Percentiles rank a stretch among this genome's conserved stretches.
These are phyloP conservation scores for Cheilosia urbana DNA, from an alignment of 2,888 invertebrate species.

Conservation along the genomic window DNA sequence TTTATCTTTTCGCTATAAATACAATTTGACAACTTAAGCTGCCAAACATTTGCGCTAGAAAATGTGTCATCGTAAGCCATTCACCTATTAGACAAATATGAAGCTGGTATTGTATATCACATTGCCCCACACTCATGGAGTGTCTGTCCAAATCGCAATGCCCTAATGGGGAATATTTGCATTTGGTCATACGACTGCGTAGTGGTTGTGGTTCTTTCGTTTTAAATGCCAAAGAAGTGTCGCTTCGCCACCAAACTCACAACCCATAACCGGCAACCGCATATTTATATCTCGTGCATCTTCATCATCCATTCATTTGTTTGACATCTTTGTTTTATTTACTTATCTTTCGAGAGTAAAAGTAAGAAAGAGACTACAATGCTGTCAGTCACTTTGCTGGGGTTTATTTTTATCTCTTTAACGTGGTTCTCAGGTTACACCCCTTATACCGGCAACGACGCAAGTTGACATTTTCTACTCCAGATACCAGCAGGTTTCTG, in stretches of 20 bases:
- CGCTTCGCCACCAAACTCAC: neutral
- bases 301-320: constrained; percentile 40
- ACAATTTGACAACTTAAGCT: neutral
- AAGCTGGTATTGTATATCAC: constrained; percentile 32
- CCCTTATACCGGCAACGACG: neutral
- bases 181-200: constrained; percentile 8
- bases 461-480: constrained; percentile 39
- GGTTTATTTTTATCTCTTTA: constrained; percentile 20
- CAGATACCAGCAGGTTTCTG: constrained; percentile 16
- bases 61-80: constrained; percentile 11
- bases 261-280: constrained; percentile 13
- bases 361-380: constrained; percentile 21
- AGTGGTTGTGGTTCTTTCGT: constrained; percentile 14
- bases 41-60: constrained; percentile 18
- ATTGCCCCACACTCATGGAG: constrained; percentile 21
- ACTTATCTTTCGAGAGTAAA: constrained; percentile 39
- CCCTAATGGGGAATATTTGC: constrained; percentile 42
- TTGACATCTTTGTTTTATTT: constrained; percentile 33
- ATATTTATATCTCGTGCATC: constrained; percentile 14
- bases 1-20: neutral
- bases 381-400: constrained; percentile 17
- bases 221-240: constrained; percentile 22
- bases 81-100: constrained; percentile 48
- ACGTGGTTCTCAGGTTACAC: constrained; percentile 42
- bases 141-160: constrained; percentile 34